These are phyloP conservation scores for Pogonocherus hispidulus DNA, from an alignment of 2,888 invertebrate species.

Conservation along the genomic window DNA sequence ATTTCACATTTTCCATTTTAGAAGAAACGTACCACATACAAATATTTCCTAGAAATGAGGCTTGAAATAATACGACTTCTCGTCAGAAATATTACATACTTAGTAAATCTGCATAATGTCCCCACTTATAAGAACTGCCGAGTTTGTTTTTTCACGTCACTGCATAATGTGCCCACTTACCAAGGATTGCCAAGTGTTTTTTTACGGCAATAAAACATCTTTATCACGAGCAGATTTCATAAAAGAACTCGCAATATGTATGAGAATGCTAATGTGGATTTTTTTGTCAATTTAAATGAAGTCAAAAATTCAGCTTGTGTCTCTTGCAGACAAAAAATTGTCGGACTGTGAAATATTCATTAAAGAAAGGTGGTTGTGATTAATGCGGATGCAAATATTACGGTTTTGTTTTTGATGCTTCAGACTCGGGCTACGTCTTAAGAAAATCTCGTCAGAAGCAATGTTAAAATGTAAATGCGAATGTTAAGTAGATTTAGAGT, in stretches of 20 bases:
- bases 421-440: too few species aligned
- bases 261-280: not conserved
- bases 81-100: not conserved
- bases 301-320: not conserved
- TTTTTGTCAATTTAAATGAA: not conserved
- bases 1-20: too few species aligned
- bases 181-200: not conserved
- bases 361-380: not conserved
- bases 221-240: not conserved
- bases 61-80: not conserved
- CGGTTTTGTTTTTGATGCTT: not conserved
- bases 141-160: too few species aligned
- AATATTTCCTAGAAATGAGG: not conserved
- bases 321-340: not conserved
- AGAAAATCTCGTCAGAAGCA: too few species aligned
- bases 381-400: not conserved
- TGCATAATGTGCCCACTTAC: too few species aligned
- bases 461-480: too few species aligned
- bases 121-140: too few species aligned
- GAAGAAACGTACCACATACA: not conserved
- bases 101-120: too few species aligned
- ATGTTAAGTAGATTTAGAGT: too few species aligned
- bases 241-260: not conserved
- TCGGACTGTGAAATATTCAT: not conserved
- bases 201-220: not conserved